Percentiles rank a stretch among this genome's conserved stretches.
Evolutionary conservation across 2,888 invertebrate species (phyloP).

Genomic region (Hoplodrina blanda): DNA sequence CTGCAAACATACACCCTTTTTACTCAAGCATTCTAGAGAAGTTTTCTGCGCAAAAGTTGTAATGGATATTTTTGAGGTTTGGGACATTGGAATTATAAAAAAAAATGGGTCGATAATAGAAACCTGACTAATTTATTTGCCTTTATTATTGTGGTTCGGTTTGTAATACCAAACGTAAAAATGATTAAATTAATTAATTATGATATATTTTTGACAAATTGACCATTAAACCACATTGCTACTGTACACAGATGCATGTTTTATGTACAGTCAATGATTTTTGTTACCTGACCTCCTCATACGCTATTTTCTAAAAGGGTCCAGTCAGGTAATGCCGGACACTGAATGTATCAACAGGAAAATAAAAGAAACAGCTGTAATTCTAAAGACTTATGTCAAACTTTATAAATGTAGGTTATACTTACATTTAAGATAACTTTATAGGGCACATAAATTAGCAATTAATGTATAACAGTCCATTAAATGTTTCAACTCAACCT

Average conservation of each 20-base stretch:
- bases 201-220: neutral
- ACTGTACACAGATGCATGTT: no score
- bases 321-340: no score
- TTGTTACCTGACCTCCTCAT: no score
- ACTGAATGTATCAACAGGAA: neutral
- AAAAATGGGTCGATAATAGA: no score
- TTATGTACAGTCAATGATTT: no score
- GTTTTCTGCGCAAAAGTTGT: constrained; percentile 18
- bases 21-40: constrained; percentile 1
- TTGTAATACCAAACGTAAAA: no score
- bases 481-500: constrained; percentile 28
- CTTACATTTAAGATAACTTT: constrained; percentile 6
- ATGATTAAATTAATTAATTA: no score
- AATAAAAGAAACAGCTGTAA: neutral
- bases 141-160: no score
- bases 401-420: neutral
- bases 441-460: constrained; percentile 22
- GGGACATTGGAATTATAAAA: neutral
- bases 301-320: no score
- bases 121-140: no score
- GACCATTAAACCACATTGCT: neutral
- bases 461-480: constrained; percentile 38
- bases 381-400: no score
- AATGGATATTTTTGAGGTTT: constrained; percentile 5
- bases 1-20: constrained; percentile 72